Base-by-base conservation (phyloP, 2,797 vertebrate genomes). In the Heterohyrax brucei region DNA sequence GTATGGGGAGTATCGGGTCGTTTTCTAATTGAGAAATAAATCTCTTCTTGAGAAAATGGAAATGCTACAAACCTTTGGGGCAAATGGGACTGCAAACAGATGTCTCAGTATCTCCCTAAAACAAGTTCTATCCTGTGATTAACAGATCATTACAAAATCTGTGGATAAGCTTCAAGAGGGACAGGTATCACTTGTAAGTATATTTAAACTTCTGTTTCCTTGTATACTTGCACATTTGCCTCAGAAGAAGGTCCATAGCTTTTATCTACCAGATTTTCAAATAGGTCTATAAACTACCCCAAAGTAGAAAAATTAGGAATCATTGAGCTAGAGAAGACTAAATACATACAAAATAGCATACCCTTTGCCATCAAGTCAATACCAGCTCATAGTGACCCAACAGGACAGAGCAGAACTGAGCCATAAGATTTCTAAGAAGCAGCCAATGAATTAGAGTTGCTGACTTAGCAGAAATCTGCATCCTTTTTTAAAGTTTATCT, bases 1-100 rank as follows among this genome's bases (percentile, higher is more conserved):
- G 46, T 61, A 14, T 5, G 10, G 73, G 80, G 91, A 78, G 53
- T 83, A 30, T 24, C 50, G 0, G 50, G 76, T 77, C 85, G 62
- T 12, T 64, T 92, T 93, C 81, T 89, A 94, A 90, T 87, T 94
- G 90, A 85, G 94, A 95, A 94, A 56, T 76, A 96, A 85, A 33
- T 95, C 61, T 96, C 88, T 92, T 83, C 26, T 90, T 82, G 59
- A 72, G 50, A 81, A 96, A 95, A 84, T 87, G 73, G 77, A 76
- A 95, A 73, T 56, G 44, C 12, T 18, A 18, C 16, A 89, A 87
- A 91, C 64, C 83, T 94, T 81, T 78, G 7, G 87, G 85, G 76
- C 76, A 94, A 76, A 83, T 48, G 14, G 44, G 80, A 94, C 39
- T 86, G 24, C 83, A 91, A 44, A 89, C 26, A 86, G 70, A 24